Evolutionary conservation across 2,113 vertebrate species (phyloP).

Genomic region (Alexandromys fortis): DNA sequence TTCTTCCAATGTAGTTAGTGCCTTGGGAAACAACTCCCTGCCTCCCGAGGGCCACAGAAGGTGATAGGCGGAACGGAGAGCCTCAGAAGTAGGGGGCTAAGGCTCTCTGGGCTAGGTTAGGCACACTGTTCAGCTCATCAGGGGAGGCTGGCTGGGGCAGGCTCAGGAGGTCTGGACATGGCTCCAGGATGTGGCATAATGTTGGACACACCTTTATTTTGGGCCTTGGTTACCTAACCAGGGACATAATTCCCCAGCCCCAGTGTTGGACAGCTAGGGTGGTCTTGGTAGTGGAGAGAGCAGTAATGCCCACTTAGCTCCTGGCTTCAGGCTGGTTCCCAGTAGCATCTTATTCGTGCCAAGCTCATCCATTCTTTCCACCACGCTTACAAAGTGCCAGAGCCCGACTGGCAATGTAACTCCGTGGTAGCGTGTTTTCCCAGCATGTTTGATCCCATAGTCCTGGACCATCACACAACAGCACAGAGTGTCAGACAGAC

Average conservation of each 20-base stretch:
- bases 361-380: neutral
- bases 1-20: neutral
- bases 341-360: neutral
- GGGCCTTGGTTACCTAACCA: neutral
- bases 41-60: neutral
- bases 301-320: neutral
- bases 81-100: neutral
- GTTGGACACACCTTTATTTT: neutral
- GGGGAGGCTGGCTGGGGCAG: neutral
- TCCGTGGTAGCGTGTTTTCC: neutral
- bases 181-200: neutral
- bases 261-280: neutral
- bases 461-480: neutral
- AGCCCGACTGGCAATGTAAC: neutral
- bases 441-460: neutral
- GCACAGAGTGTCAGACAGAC: neutral
- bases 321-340: neutral
- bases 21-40: neutral
- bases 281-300: neutral
- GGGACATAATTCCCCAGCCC: neutral
- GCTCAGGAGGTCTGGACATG: neutral
- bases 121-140: accelerated
- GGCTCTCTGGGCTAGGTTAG: neutral
- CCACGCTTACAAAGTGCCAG: neutral
- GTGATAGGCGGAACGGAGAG: neutral